These are phyloP conservation scores for Enchytraeus crypticus DNA, from an alignment of 2,888 invertebrate species.

Conservation along the genomic window DNA sequence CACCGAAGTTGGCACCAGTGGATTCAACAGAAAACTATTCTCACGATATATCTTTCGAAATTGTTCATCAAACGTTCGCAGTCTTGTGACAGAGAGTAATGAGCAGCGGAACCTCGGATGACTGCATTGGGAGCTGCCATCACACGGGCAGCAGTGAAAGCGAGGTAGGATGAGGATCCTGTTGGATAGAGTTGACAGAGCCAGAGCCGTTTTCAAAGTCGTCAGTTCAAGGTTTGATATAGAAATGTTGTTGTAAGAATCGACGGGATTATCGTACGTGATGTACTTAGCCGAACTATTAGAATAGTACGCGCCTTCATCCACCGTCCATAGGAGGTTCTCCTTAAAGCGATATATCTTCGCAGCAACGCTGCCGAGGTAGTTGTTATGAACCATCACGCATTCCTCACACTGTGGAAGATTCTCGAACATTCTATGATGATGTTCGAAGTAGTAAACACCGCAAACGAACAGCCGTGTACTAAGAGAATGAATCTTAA, in stretches of 20 bases:
- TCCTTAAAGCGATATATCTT: slow-evolving; percentile 26
- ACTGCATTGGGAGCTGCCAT: slow-evolving; percentile 10
- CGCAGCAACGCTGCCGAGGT: slow-evolving; percentile 20
- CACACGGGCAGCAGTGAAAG: slow-evolving; percentile 26
- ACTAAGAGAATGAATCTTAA: slow-evolving; percentile 12
- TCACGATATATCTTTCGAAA: slow-evolving; percentile 19
- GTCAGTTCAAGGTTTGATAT: slow-evolving; percentile 9
- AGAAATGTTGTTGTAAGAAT: not conserved
- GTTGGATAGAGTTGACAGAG: slow-evolving; percentile 12
- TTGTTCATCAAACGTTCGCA: slow-evolving; percentile 16
- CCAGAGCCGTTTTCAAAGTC: slow-evolving; percentile 20
- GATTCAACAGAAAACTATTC: slow-evolving; percentile 17
- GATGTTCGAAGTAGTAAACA: slow-evolving; percentile 22
- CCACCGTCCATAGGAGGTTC: slow-evolving; percentile 23
- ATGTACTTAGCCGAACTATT: slow-evolving; percentile 16
- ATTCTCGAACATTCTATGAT: slow-evolving; percentile 19
- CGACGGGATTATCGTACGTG: slow-evolving; percentile 22
- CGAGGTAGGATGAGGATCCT: slow-evolving; percentile 22
- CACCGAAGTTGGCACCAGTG: slow-evolving; percentile 11
- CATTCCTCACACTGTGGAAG: slow-evolving; percentile 17
- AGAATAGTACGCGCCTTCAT: slow-evolving; percentile 20
- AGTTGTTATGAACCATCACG: slow-evolving; percentile 27
- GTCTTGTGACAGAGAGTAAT: slow-evolving; percentile 13
- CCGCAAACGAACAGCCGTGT: slow-evolving; percentile 21
- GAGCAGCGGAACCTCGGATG: slow-evolving; percentile 15